A percentile compares a stretch with the other conserved stretches of the same genome.
phyloP scores from a whole-genome alignment of 2,113 vertebrate genomes.

The Gadus chalcogrammus region DNA sequence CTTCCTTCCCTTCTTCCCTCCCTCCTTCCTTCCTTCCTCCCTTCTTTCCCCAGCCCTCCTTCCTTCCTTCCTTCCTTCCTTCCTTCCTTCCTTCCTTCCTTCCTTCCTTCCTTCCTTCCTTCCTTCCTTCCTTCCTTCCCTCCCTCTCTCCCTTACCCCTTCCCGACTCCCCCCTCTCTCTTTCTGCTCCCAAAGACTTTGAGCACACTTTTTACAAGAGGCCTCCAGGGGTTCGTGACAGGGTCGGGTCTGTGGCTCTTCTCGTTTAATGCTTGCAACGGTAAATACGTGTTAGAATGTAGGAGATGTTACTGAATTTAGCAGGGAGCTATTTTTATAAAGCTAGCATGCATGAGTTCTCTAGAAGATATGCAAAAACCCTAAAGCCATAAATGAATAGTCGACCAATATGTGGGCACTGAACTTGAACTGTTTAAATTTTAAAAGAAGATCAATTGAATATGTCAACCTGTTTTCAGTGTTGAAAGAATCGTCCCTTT shows the following conservation, averaged over 20 bases:
- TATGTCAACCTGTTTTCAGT: too few species aligned
- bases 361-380: slow-evolving; percentile 37
- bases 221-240: slow-evolving; percentile 16
- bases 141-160: too few species aligned
- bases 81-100: too few species aligned
- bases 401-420: slow-evolving; percentile 13
- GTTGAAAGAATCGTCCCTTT: too few species aligned
- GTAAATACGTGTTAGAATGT: slow-evolving; percentile 40
- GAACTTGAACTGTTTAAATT: slow-evolving; percentile 13
- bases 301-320: slow-evolving; percentile 2
- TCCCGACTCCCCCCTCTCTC: neutral
- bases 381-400: slow-evolving; percentile 44
- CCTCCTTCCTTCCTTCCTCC: too few species aligned
- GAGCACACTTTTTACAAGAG: slow-evolving; percentile 33
- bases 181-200: slow-evolving; percentile 29
- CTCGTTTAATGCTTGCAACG: slow-evolving; percentile 42
- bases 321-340: slow-evolving; percentile 30
- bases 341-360: slow-evolving; percentile 38
- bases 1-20: neutral
- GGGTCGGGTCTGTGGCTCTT: neutral
- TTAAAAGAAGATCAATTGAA: too few species aligned
- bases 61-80: too few species aligned
- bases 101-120: too few species aligned
- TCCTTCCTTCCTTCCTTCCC: too few species aligned
- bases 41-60: too few species aligned